A percentile compares a stretch with the other conserved stretches of the same genome.
These are phyloP conservation scores for Horisme vitalbata DNA, from an alignment of 2,888 invertebrate genomes.

Conservation along the genomic window DNA sequence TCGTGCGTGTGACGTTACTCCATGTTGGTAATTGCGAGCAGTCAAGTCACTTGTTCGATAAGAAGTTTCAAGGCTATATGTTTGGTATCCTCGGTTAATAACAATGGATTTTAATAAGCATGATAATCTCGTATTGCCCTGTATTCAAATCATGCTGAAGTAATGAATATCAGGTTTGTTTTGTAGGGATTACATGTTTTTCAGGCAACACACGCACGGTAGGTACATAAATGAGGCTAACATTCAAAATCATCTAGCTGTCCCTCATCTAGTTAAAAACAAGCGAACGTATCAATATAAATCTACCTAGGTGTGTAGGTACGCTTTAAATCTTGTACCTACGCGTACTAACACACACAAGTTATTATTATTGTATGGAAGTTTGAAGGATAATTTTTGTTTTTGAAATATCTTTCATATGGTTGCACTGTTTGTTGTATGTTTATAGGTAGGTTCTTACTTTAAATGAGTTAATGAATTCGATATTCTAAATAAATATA, in stretches of 20 bases:
- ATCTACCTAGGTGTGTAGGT: background rate
- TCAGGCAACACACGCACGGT: slow-evolving; percentile 5
- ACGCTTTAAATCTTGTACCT: too few relatives aligned
- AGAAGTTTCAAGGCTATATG: slow-evolving; percentile 77
- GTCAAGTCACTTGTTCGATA: slow-evolving; percentile 75
- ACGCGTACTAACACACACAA: too few relatives aligned
- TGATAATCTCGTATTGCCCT: slow-evolving; percentile 49
- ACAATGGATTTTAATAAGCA: slow-evolving; percentile 64
- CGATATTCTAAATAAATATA: too few relatives aligned
- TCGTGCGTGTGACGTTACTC: too few relatives aligned
- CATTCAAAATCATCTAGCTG: slow-evolving; percentile 8
- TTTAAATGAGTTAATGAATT: too few relatives aligned
- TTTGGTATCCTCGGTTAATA: slow-evolving; percentile 63
- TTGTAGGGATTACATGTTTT: slow-evolving; percentile 12
- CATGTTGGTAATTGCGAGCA: slow-evolving; percentile 53
- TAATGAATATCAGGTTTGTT: slow-evolving; percentile 31
- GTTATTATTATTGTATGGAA: too few relatives aligned
- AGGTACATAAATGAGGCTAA: slow-evolving; percentile 14
- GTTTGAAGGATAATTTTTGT: too few relatives aligned
- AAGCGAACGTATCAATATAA: too few relatives aligned
- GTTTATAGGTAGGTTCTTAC: too few relatives aligned
- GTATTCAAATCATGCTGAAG: slow-evolving; percentile 43
- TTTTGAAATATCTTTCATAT: too few relatives aligned
- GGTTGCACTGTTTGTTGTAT: too few relatives aligned
- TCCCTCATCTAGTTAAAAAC: slow-evolving; percentile 16